Evolutionary conservation across 2,888 invertebrate genomes (phyloP), one percentile per base, ranked within the genome.

Genomic region (Rhaphigaster nebulosa): DNA sequence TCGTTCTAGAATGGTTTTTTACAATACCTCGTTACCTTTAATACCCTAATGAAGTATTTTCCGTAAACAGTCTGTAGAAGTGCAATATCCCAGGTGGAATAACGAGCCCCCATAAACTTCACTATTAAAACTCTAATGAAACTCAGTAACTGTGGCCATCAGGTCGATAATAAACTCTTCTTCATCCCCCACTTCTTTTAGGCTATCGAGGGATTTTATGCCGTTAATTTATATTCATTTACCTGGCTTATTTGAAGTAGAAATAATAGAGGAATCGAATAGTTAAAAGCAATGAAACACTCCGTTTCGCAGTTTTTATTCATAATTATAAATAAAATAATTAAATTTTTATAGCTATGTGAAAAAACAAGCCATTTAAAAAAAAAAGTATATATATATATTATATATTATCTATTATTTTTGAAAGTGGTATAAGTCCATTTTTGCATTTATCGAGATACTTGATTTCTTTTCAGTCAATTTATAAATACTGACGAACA

Each of bases 51-150:
- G 18, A 65, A 65, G 65, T 65, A 15, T 65, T 80, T 26, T 41
- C 45, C 26, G 23, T 84, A 84, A 84, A 84, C 45, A 45, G 45
- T n/a, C 18, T 3, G 26, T n/a, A n/a, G 45, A 84, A 41, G 45
- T 20, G 84, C 38, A 84, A 84, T 84, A 84, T 26, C 45, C 45
- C 5, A 41, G n/a, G 15, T 10, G 45, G 45, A 50, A 84, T 84
- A 84, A 84, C 84, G 41, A 84, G 45, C 2, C 23, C 13, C 84
- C 38, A 50, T 84, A 84, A 84, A 41, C 45, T 84, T 84, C 38
- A 41, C 84, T 50, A 84, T 84, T 84, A 84, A 84, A n/a, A n/a
- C 45, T 45, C 84, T 84, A 45, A 84, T 84, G 84, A 84, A 84
- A 84, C 26, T n/a, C 45, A 6, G 84, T 84, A 45, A 84, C 84